Percentiles rank a stretch among this genome's conserved stretches.
Evolutionary conservation across 2,888 invertebrate genomes (phyloP).

Genomic region (Patella pellucida): DNA sequence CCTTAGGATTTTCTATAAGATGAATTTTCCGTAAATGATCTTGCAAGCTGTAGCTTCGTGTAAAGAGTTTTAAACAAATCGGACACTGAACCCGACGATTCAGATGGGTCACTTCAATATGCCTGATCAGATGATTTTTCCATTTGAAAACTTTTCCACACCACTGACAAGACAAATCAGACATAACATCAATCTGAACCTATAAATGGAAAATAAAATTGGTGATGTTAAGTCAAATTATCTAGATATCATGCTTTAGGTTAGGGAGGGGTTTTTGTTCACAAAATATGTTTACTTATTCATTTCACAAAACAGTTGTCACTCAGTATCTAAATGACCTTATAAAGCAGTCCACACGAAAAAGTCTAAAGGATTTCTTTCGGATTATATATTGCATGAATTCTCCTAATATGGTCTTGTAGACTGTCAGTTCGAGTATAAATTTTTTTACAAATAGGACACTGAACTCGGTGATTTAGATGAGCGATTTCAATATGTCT

Average conservation of each 20-base stretch:
- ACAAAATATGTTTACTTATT: too few relatives aligned
- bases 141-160: background rate
- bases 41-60: background rate
- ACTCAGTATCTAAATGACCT: too few relatives aligned
- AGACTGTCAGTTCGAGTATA: background rate
- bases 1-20: background rate
- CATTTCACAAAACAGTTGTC: too few relatives aligned
- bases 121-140: background rate
- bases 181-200: too few relatives aligned
- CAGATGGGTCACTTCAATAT: background rate
- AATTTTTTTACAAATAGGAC: background rate
- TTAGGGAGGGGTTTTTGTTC: too few relatives aligned
- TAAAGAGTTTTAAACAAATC: background rate
- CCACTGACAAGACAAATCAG: background rate
- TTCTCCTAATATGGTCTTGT: background rate
- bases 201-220: too few relatives aligned
- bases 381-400: background rate
- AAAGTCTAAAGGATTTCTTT: too few relatives aligned
- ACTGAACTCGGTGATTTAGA: background rate
- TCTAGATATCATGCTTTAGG: too few relatives aligned
- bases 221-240: too few relatives aligned
- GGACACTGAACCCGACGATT: background rate
- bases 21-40: background rate
- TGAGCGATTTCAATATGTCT: background rate
- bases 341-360: too few relatives aligned